Evolutionary conservation across 1,140 invertebrate genomes (phyloP), one percentile per base, ranked within the genome.

Genomic region (Radopholus similis): DNA sequence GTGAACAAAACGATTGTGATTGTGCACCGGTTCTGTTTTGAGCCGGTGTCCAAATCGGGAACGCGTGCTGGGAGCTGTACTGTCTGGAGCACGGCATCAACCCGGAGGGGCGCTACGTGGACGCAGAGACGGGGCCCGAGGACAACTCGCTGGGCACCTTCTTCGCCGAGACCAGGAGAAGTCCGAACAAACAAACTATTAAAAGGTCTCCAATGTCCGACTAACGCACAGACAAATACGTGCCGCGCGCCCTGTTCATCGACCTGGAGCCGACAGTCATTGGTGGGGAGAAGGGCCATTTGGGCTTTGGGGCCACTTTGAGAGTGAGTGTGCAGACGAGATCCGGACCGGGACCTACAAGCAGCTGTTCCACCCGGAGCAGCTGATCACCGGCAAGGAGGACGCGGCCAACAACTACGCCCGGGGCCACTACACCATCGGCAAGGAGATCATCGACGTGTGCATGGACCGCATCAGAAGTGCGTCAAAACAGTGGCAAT

Each of bases 371-470:
- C 84, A 84, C 62, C 84, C 83, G 1, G 82, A 84, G 51, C 80
- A 83, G 53, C 65, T 85, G 40, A 77, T 83, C 54, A 84, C 83
- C 35, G 87, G 87, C 4, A 88, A 88, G 80, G 90, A 92, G 84
- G 91, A 92, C 82, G 90, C 91, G 37, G 90, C 90, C 66, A 92
- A 92, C 84, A 92, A 92, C 38, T 75, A 91, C 75, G 90, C 90
- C 35, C 87, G 90, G 76, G 90, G 91, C 57, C 90, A 92, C 85
- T 92, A 92, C 86, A 92, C 90, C 62, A 90, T 92, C 79, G 90
- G 90, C 65, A 92, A 90, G 84, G 91, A 91, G 84, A 90, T 90
- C 77, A 89, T 92, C 6, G 90, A 91, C 74, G 79, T 89, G 23
- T 90, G 91, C 3, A 80, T 91, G 67, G 90, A 92, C 81, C 84